phyloP scores from a whole-genome alignment of 53 echinoderm and acorn worm genomes.

The Paelopatides confundens region DNA sequence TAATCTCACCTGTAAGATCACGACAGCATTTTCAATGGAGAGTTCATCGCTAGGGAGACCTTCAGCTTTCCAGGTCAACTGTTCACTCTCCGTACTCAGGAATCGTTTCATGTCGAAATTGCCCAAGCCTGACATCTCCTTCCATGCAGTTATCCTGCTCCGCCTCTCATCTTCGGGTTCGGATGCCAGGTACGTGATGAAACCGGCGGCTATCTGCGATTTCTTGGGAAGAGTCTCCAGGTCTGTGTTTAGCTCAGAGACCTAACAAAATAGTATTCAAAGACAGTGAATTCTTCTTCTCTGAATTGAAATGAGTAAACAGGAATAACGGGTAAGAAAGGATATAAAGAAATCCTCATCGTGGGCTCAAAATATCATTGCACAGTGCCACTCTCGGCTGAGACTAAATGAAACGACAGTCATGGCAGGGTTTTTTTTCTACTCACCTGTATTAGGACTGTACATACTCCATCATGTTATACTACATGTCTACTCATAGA shows the following conservation, averaged over 20 bases:
- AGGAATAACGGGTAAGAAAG: too few relatives aligned
- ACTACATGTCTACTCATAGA: too few relatives aligned
- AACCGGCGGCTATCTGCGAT: slow-evolving; percentile 94
- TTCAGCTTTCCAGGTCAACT: slow-evolving; percentile 98
- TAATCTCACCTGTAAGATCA: slow-evolving; percentile 86
- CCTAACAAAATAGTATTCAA: slow-evolving; percentile 55
- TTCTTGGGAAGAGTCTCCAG: slow-evolving; percentile 95
- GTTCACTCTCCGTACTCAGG: slow-evolving; percentile 97
- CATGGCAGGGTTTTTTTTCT: too few relatives aligned
- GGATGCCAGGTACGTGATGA: slow-evolving; percentile 96
- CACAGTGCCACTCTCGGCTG: too few relatives aligned
- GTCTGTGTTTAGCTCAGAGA: slow-evolving; percentile 88
- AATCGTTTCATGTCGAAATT: slow-evolving; percentile 89
- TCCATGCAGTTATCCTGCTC: slow-evolving; percentile 67
- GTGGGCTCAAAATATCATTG: too few relatives aligned
- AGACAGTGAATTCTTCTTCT: too few relatives aligned
- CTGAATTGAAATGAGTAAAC: too few relatives aligned
- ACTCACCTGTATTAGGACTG: too few relatives aligned
- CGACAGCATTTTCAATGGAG: slow-evolving; percentile 96
- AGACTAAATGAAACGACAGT: too few relatives aligned
- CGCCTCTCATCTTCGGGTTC: slow-evolving; percentile 91
- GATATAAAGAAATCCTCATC: too few relatives aligned
- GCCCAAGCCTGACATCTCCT: slow-evolving; percentile 66
- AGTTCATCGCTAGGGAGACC: slow-evolving; percentile 95
- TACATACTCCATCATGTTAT: too few relatives aligned